Conservation (phyloP, 2,797 vertebrate species). For the Gambusia yucatana region DNA sequence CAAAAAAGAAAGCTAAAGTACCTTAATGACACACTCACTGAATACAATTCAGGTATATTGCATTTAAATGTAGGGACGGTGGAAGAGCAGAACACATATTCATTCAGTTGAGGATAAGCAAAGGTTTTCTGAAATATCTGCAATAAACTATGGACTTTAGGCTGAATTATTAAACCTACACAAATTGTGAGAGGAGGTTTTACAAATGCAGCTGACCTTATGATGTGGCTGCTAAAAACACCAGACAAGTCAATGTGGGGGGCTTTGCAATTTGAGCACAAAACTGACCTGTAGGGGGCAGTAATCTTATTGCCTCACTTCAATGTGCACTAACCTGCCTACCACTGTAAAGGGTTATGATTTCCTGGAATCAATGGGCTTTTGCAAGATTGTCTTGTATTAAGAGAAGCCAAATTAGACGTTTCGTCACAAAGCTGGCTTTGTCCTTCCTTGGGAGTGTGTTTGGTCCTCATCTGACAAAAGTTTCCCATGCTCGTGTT, state of each 20-base stretch:
- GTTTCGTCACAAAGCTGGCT: slow-evolving; percentile 51
- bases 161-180: neutral
- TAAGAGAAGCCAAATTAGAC: slow-evolving; percentile 32
- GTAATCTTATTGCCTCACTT: slow-evolving; percentile 20
- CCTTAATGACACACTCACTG: slow-evolving; percentile 2
- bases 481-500: neutral
- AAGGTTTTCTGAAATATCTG: neutral
- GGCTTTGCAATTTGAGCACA: neutral
- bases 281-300: neutral
- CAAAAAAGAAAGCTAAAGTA: neutral
- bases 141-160: neutral
- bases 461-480: slow-evolving; percentile 17
- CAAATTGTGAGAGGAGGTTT: neutral
- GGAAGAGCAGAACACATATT: neutral
- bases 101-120: neutral
- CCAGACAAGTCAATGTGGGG: neutral
- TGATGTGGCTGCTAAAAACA: neutral
- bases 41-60: neutral
- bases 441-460: slow-evolving; percentile 44
- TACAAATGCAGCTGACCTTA: neutral
- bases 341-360: slow-evolving; percentile 13
- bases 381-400: slow-evolving; percentile 44
- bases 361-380: slow-evolving; percentile 35
- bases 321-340: slow-evolving; percentile 29
- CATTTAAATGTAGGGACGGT: neutral